Evolutionary conservation across 1,140 invertebrate genomes (phyloP), one percentile per base, ranked within the genome.

Genomic region (Euglossa dilemma): DNA sequence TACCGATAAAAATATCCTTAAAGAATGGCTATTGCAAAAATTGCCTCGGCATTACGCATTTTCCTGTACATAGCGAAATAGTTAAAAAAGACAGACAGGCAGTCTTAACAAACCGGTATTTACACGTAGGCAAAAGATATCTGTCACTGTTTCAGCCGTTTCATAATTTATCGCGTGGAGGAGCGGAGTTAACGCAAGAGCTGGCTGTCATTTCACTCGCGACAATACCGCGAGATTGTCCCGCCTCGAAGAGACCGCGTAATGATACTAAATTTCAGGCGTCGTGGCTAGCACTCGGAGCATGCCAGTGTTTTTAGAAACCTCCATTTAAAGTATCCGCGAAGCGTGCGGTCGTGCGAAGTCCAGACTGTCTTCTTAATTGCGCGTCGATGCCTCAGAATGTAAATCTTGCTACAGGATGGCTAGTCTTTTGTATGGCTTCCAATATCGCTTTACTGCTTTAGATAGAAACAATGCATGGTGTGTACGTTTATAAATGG

Each of bases 231-330:
- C 28, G 45, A 47, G 54, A 80, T 73, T 73, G 69, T 72, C 25
- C 77, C 78, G 67, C 69, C 28, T 57, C 36, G 64, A 75, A n/a
- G 23, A 86, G 76, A 81, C 71, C 50, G 16, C 79, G 57, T 87
- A 87, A 87, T 87, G 84, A 87, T 54, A 70, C 79, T 83, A 86
- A 87, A 87, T 87, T 86, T 85, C 79, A 25, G 45, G 36, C 71
- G 77, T 76, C 77, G 72, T 77, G 56, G 45, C 73, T 47, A 61
- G 18, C 45, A 6, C 74, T 64, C 23, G 74, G 20, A 52, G 18
- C 74, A 28, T 50, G 59, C 25, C 61, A n/a, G 59, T 45, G 59
- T 85, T 85, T 85, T 74, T 86, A 74, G 73, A 80, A 50, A 47
- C 59, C 56, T 80, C 56, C 75, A 78, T 72, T 86, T 80, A 85